Percentiles rank a stretch among this genome's conserved stretches.
These are phyloP conservation scores for Thermophis baileyi DNA, from an alignment of 2,113 vertebrate genomes.

Conservation along the genomic window DNA sequence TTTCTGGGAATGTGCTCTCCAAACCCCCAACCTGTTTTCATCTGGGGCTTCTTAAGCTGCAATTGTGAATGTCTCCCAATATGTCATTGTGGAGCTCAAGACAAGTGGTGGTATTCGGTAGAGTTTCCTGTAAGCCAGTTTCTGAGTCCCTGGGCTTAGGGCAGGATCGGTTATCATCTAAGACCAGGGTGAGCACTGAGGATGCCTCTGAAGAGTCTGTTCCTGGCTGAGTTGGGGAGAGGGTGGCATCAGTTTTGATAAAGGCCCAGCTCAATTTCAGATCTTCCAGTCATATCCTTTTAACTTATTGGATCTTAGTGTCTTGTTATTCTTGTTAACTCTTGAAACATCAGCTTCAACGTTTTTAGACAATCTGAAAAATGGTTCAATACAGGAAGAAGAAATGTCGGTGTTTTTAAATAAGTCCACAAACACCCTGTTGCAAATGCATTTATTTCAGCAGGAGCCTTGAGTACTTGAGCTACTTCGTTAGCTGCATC, in stretches of 20 bases:
- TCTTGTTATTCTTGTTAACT: slow-evolving; percentile 43
- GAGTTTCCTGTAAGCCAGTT: background rate
- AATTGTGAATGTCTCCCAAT: background rate
- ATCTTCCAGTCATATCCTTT: slow-evolving; percentile 54
- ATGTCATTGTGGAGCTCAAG: background rate
- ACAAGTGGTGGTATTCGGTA: background rate
- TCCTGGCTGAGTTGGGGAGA: background rate
- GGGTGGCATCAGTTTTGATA: slow-evolving; percentile 13
- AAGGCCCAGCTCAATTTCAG: slow-evolving; percentile 48
- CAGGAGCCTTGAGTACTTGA: background rate
- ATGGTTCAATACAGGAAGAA: background rate
- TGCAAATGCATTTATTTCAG: background rate
- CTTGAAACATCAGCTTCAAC: background rate
- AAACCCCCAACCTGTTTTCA: background rate
- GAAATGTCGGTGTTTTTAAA: background rate
- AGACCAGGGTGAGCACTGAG: background rate
- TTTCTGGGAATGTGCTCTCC: background rate
- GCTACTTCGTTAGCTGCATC: background rate
- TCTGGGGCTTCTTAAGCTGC: background rate
- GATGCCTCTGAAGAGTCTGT: background rate
- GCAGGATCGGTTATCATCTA: background rate
- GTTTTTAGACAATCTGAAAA: background rate
- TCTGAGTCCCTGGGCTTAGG: background rate
- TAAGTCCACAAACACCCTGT: background rate
- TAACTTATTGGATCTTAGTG: slow-evolving; percentile 54